Conservation (phyloP, 2,888 invertebrate species). For the Andrena bicolor region DNA sequence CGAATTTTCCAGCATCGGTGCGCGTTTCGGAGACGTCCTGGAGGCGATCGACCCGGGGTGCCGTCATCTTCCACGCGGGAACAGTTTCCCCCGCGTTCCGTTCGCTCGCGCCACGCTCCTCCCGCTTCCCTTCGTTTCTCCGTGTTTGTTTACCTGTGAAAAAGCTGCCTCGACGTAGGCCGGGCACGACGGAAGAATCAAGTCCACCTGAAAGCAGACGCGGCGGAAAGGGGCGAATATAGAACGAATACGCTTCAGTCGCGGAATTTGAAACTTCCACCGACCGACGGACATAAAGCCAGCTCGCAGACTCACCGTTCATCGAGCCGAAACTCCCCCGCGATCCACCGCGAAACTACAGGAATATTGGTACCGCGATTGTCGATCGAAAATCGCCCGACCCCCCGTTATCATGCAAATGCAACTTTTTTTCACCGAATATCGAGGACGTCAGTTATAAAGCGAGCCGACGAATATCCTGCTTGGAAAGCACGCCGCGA, state of each 20-base stretch:
- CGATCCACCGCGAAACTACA: background rate
- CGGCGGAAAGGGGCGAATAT: constrained; percentile 21
- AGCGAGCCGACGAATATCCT: background rate
- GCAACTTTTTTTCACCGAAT: background rate
- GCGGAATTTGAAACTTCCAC: background rate
- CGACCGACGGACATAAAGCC: background rate
- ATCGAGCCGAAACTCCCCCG: background rate
- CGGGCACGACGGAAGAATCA: constrained; percentile 68
- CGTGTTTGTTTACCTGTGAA: constrained; percentile 30
- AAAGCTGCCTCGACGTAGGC: constrained; percentile 48
- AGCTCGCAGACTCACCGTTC: background rate
- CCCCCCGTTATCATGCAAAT: background rate
- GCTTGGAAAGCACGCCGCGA: background rate
- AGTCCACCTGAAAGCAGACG: constrained; percentile 74
- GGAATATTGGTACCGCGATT: background rate
- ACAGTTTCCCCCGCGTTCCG: background rate
- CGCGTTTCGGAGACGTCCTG: background rate
- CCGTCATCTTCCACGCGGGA: background rate
- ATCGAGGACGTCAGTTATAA: background rate
- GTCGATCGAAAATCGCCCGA: background rate
- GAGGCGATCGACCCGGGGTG: background rate
- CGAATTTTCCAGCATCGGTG: background rate
- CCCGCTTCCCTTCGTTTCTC: background rate
- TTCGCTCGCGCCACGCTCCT: background rate
- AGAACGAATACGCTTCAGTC: constrained; percentile 6